Conservation (phyloP, 1,140 invertebrate genomes). For the Cotesia typhae region DNA sequence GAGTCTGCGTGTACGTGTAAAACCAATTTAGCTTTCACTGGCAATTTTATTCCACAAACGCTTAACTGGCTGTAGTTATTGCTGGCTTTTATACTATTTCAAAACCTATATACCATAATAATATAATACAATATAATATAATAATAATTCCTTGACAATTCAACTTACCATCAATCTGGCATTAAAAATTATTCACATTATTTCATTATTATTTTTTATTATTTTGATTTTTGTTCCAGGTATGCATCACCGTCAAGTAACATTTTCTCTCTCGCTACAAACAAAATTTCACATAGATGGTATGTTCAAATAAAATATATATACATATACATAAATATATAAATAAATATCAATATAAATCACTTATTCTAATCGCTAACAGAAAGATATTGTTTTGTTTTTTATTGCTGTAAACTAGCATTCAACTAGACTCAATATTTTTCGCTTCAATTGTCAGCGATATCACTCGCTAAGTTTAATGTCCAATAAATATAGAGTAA, state of each 20-base stretch:
- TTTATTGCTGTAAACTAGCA: too few species aligned
- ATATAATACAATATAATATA: too few species aligned
- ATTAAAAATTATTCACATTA: too few species aligned
- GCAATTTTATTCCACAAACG: conserved; percentile 42
- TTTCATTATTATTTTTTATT: conserved; percentile 10
- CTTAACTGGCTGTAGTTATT: conserved; percentile 3
- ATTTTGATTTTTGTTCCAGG: conserved; percentile 23
- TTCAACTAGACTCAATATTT: too few species aligned
- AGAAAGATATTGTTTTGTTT: too few species aligned
- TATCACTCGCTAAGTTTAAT: too few species aligned
- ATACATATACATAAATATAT: neutral
- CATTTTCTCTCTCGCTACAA: conserved; percentile 20
- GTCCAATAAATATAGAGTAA: too few species aligned
- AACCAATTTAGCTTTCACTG: conserved; percentile 60
- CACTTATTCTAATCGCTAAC: too few species aligned
- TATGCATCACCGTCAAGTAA: conserved; percentile 25
- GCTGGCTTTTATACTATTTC: conserved; percentile 36
- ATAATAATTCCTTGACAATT: neutral
- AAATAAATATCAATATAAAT: too few species aligned
- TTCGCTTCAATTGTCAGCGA: too few species aligned
- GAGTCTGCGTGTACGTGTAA: conserved; percentile 45
- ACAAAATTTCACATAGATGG: conserved; percentile 16
- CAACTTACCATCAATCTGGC: conserved; percentile 21
- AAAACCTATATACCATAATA: conserved; percentile 29
- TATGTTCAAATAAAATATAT: conserved; percentile 12